Percentiles rank a stretch among this genome's conserved stretches.
Evolutionary conservation across 1,140 invertebrate genomes (phyloP).

Genomic region (Drosophila guanche): DNA sequence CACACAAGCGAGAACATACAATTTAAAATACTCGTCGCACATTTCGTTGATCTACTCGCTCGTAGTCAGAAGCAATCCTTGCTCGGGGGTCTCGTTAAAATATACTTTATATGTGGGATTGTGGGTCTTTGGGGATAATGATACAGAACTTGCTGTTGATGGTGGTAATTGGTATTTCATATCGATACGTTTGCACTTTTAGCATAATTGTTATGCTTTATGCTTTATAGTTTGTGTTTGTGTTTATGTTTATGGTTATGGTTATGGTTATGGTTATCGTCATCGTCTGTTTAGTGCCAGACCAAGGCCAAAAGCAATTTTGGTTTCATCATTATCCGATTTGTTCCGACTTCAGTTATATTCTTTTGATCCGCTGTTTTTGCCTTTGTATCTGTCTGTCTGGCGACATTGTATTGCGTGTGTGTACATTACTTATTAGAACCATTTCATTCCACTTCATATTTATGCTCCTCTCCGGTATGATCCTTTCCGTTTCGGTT

Average conservation of each 20-base stretch:
- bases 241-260: constrained; percentile 4
- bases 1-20: too few relatives aligned
- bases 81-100: too few relatives aligned
- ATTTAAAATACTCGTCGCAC: too few relatives aligned
- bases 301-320: constrained; percentile 45
- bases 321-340: constrained; percentile 10
- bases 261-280: constrained; percentile 6
- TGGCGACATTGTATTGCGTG: constrained; percentile 2
- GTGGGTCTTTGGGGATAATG: background rate
- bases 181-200: constrained; percentile 22
- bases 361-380: constrained; percentile 12
- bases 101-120: too few relatives aligned
- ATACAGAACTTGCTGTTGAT: background rate
- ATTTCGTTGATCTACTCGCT: too few relatives aligned
- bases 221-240: too few relatives aligned
- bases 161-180: constrained; percentile 41
- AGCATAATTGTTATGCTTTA: too few relatives aligned
- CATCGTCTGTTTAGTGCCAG: constrained; percentile 35
- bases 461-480: constrained; percentile 4
- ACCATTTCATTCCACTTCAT: background rate
- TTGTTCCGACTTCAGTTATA: constrained; percentile 25
- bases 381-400: constrained; percentile 15
- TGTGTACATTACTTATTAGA: too few relatives aligned
- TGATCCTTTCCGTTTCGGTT: background rate
- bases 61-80: too few relatives aligned